Evolutionary conservation across 2,797 vertebrate genomes (phyloP).

Genomic region (Prionace glauca): DNA sequence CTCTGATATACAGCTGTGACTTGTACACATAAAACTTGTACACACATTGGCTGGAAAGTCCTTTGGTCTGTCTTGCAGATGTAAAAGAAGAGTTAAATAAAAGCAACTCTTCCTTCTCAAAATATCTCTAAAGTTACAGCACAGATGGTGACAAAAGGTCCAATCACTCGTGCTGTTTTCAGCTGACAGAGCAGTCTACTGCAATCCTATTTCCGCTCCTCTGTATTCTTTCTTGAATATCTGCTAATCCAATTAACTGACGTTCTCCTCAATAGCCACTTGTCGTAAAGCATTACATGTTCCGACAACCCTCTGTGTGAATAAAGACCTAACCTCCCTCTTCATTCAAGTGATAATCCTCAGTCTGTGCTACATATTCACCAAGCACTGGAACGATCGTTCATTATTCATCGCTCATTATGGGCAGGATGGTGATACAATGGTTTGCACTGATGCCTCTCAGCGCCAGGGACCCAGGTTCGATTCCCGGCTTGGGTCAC

Average conservation of each 20-base stretch:
- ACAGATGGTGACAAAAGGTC: not conserved
- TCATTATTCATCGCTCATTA: not conserved
- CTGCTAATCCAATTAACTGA: not conserved
- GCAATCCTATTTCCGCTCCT: not conserved
- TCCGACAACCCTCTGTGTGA: not conserved
- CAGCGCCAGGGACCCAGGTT: too few species aligned
- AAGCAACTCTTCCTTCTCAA: not conserved
- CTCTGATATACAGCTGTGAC: not conserved
- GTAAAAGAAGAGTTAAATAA: not conserved
- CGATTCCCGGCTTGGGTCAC: too few species aligned
- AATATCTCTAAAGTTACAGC: not conserved
- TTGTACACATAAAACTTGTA: not conserved
- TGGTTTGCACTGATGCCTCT: too few species aligned
- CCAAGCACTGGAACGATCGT: not conserved
- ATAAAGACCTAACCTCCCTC: too few species aligned
- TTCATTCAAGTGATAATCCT: not conserved
- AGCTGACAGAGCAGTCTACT: not conserved
- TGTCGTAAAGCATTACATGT: not conserved
- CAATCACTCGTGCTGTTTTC: not conserved
- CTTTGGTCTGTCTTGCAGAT: not conserved
- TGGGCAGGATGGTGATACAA: too few species aligned
- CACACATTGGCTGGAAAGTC: not conserved
- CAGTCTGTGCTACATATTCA: not conserved
- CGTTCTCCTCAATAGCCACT: not conserved
- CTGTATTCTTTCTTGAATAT: not conserved